Evolutionary conservation across 2,797 vertebrate genomes (phyloP), one percentile per base, ranked within the genome.

Genomic region (Sebastes steindachneri): DNA sequence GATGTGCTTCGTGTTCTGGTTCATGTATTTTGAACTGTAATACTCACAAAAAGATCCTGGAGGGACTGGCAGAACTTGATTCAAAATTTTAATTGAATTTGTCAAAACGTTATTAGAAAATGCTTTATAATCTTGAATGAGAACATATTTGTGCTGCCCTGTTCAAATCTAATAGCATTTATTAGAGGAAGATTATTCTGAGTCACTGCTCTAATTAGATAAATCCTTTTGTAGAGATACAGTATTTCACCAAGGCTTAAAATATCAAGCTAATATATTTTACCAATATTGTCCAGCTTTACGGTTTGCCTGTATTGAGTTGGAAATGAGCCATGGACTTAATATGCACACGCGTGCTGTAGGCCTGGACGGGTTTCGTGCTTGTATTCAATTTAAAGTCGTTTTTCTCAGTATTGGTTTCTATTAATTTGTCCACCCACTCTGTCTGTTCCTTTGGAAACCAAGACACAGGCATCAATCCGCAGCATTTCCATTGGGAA

Each of bases 391-490:
- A 84, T 75, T 86, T 48, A 75, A 60, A 76, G 55, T 84, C 1
- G 0, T 37, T 71, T 79, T 79, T 66, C 67, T 83, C 65, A 63
- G 69, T 62, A 75, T 68, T 85, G 73, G 78, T 89, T 89, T 91
- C 81, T 89, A 86, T 91, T 90, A 80, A 91, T 93, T 90, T 91
- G 87, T 89, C 82, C 84, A 78, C 79, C 78, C 75, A 77, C 85
- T 89, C 82, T 68, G 79, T 82, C 82, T 86, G 81, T 84, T 90
- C 68, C 87, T 92, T 85, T 87, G 70, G 91, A 89, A 91, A 91
- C 83, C 29, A 75, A 85, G 72, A 89, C 74, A 74, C 76, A 77
- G 72, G 58, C 85, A 92, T 92, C 86, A 86, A 87, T 88, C 90
- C 80, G 83, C 66, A 83, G 86, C 73, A 70, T 80, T 90, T 92